Evolutionary conservation across 2,888 invertebrate species (phyloP).

Genomic region (Folsomia manolachei): DNA sequence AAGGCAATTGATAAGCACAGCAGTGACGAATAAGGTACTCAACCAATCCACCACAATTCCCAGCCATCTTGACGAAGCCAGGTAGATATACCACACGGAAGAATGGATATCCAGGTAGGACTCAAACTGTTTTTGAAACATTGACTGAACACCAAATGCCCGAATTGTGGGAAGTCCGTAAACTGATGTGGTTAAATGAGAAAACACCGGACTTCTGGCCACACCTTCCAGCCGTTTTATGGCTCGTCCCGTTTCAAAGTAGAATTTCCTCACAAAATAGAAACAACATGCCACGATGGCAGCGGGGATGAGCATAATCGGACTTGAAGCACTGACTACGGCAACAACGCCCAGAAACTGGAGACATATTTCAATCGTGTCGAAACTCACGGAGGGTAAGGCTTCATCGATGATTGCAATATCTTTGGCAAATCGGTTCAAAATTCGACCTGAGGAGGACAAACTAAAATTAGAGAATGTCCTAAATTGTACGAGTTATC

Average conservation of each 20-base stretch:
- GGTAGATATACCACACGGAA: slow-evolving; percentile 79
- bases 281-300: slow-evolving; percentile 54
- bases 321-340: slow-evolving; percentile 28
- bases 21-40: slow-evolving; percentile 78
- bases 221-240: slow-evolving; percentile 57
- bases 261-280: slow-evolving; percentile 54
- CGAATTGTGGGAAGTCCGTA: slow-evolving; percentile 11
- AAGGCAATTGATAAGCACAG: slow-evolving; percentile 58
- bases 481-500: slow-evolving; percentile 11
- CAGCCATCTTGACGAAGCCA: slow-evolving; percentile 85
- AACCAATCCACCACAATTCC: slow-evolving; percentile 72
- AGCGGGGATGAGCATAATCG: slow-evolving; percentile 51
- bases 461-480: too few relatives aligned
- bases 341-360: slow-evolving; percentile 48
- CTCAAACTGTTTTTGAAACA: neutral
- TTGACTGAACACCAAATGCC: neutral
- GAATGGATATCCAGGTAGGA: slow-evolving; percentile 26
- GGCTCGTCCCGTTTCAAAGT: slow-evolving; percentile 55
- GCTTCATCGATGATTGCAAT: slow-evolving; percentile 74
- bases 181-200: neutral
- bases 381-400: slow-evolving; percentile 64
- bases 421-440: slow-evolving; percentile 71
- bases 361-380: slow-evolving; percentile 54
- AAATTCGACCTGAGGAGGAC: slow-evolving; percentile 63
- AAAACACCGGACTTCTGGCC: slow-evolving; percentile 12